Evolutionary conservation across 2,113 vertebrate species (phyloP), one percentile per base, ranked within the genome.

Genomic region (Corythaixoides concolor): DNA sequence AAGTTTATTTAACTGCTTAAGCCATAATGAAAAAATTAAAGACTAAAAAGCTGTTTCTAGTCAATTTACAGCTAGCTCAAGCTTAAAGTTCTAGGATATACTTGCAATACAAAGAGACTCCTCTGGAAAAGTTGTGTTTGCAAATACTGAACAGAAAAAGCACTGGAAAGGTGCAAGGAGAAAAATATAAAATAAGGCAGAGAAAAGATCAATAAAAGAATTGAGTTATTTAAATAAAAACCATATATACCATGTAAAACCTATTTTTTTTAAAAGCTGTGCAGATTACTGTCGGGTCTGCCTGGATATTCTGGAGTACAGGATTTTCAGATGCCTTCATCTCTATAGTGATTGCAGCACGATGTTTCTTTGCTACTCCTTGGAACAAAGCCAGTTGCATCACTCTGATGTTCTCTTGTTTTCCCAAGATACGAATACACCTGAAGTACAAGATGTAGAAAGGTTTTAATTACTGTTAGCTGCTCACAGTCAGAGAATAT

Each of bases 291-390:
- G 98, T 99, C 7, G 99, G 99, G 95, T 99, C 99, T 15, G 99
- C 98, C 93, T 98, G 98, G 19, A 98, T 85, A 86, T 98, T 99
- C 90, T 99, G 98, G 17, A 99, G 98, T 86, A 99, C 99, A 1
- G 99, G 99, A 94, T 99, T 99, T 95, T 99, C 99, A 5, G 99
- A 99, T 27, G 99, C 99, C 93, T 99, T 99, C 99, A 99, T 99
- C 97, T 99, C 99, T 52, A 99, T 98, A 6, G 99, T 99, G 87
- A 99, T 98, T 0, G 99, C 99, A 47, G 99, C 98, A 18, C 98
- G 97, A 66, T 98, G 98, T 87, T 98, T 98, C 97, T 99, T 99
- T 15, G 99, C 99, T 12, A 99, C 97, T 17, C 99, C 99, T 95
- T 99, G 99, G 96, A 99, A 99, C 86, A 99, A 97, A 89, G 99